Evolutionary conservation across 2,797 vertebrate genomes (phyloP).

Genomic region (Xerus rutilus): DNA sequence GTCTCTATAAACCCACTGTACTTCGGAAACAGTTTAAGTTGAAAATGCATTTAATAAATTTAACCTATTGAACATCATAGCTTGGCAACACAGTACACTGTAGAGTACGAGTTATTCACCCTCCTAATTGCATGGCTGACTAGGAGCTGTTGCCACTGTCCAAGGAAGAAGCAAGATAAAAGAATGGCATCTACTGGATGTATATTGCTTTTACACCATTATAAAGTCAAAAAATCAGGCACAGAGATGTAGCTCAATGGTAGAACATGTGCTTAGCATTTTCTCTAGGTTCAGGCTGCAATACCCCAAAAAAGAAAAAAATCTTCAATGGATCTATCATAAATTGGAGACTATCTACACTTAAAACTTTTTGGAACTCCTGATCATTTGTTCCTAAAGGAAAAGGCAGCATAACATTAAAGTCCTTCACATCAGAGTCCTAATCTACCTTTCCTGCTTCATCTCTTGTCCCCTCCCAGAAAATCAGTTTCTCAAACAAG

Average conservation of each 20-base stretch:
- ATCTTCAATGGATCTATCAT: neutral
- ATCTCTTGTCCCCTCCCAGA: neutral
- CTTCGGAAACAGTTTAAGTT: neutral
- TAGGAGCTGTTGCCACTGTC: neutral
- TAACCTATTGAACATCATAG: neutral
- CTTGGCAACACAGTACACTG: neutral
- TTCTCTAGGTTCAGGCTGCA: neutral
- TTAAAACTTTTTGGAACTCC: conserved; percentile 14
- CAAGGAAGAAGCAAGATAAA: neutral
- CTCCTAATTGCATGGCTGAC: neutral
- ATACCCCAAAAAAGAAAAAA: neutral
- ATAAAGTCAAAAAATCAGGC: neutral
- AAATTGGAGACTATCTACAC: neutral
- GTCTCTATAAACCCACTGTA: neutral
- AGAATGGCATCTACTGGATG: no score
- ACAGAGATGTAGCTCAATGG: neutral
- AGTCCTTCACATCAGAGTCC: neutral
- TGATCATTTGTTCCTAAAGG: neutral
- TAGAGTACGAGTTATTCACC: neutral
- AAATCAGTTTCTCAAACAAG: conserved; percentile 44
- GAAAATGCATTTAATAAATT: neutral
- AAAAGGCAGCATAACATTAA: conserved; percentile 25
- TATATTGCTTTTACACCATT: neutral
- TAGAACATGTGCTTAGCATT: neutral
- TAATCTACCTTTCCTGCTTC: neutral